Percentiles rank a stretch among this genome's conserved stretches.
Evolutionary conservation across 1,140 invertebrate genomes (phyloP).

Genomic region (Cyphomyrmex costatus): DNA sequence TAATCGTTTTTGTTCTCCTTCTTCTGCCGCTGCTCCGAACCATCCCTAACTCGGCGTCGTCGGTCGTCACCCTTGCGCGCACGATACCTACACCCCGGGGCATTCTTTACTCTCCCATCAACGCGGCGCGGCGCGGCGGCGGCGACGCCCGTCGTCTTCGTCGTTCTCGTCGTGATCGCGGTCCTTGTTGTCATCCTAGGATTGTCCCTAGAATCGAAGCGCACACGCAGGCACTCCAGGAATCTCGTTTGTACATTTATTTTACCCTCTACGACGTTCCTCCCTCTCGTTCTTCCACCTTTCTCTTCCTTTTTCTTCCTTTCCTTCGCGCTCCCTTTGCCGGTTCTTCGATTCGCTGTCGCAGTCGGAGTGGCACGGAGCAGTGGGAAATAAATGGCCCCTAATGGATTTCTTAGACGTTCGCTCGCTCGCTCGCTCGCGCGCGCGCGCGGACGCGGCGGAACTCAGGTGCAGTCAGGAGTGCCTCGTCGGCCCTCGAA

Average conservation of each 20-base stretch:
- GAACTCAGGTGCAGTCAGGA: slow-evolving; percentile 63
- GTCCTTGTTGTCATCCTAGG: background rate
- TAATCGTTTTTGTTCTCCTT: slow-evolving; percentile 46
- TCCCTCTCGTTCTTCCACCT: background rate
- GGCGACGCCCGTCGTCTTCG: background rate
- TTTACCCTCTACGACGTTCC: slow-evolving; percentile 46
- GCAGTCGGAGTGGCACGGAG: slow-evolving; percentile 50
- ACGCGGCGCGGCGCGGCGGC: slow-evolving; percentile 31
- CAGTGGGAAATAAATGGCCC: slow-evolving; percentile 60
- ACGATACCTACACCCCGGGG: slow-evolving; percentile 38
- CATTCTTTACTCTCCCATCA: slow-evolving; percentile 60
- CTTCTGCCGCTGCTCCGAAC: background rate
- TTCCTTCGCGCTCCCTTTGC: background rate
- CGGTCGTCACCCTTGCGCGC: slow-evolving; percentile 52
- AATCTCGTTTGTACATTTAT: slow-evolving; percentile 65
- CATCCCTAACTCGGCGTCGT: slow-evolving; percentile 19
- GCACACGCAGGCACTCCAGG: slow-evolving; percentile 56
- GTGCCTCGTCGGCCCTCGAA: slow-evolving; percentile 43
- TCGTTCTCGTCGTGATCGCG: background rate
- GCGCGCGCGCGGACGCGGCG: slow-evolving; percentile 10
- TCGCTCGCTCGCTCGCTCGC: slow-evolving; percentile 33
- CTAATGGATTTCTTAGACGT: slow-evolving; percentile 64
- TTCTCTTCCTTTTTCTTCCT: background rate
- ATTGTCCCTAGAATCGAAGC: slow-evolving; percentile 35
- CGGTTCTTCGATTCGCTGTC: slow-evolving; percentile 57